Base-by-base conservation (phyloP, 2,888 invertebrate genomes). In the Gibbula magus region DNA sequence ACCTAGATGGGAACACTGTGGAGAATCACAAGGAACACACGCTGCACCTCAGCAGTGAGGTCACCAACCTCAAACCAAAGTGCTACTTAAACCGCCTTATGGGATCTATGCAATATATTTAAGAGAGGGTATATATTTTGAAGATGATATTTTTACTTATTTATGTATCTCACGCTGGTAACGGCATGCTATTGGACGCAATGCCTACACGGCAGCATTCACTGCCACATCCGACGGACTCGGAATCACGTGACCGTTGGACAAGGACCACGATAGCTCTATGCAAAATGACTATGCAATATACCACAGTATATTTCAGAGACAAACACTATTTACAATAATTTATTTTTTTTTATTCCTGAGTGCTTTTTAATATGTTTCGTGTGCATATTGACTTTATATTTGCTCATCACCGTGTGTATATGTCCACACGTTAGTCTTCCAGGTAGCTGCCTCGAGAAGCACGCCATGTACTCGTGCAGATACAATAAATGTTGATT, bases 41-140 rank as follows among this genome's bases (percentile, higher is more conserved):
- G 1, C 10, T 45, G 45, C 45, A 45, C 45, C 5, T 45, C 13
- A 7, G 45, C 45, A 10, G 45, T 45, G 13, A 13, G 45, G 5
- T 13, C 13, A 45, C 45, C 45, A 45, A 7, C 45, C 45, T 45
- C 45, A 45, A 75, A 76, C 76, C 39, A 76, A 54, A 32, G 35
- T 56, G 53, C 54, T 54, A 56, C 39, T 56, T 76, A 76, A 39
- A 76, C 32, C 76, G 45, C 45, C 29, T 54, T 32, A 39, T 61
- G 61, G 61, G 61, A 61, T 29, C 25, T 29, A 61, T 61, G 61
- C 61, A 61, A 61, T 61, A 61, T 61, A 61, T 61, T 61, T 61
- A 61, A 25, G 25, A 45, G 10, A 45, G 45, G 22, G 61, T 61
- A n/a, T n/a, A 61, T 61, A 61, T 61, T 61, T 61, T 61, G 61